Evolutionary conservation across 2,797 vertebrate genomes (phyloP), one percentile per base, ranked within the genome.

Genomic region (Echeneis naucrates): DNA sequence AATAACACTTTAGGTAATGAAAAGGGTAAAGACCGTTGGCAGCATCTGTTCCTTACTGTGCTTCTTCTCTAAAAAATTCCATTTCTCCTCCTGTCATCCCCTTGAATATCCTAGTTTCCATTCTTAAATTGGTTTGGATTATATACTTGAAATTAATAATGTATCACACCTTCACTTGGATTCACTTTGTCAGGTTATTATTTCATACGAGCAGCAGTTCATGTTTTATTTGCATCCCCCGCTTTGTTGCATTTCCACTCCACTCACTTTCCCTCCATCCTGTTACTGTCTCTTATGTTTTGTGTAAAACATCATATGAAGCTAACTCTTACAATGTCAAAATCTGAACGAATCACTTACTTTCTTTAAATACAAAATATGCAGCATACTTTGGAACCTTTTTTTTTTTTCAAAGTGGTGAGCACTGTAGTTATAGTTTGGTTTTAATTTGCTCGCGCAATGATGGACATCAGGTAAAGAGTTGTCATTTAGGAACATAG

Each of bases 111-210:
- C 19, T 1, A 52, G 40, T 37, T 64, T 74, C n/a, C 23, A 50
- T 32, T 63, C 10, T n/a, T 26, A 23, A 24, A 58, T 54, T 52
- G 23, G 47, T 45, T 55, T 71, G 42, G 42, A 70, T 47, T 55
- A 50, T 11, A 44, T 24, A 38, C 40, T 56, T 32, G 19, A 69
- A 82, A 74, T 77, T 21, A 78, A 65, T 45, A 53, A 57, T 53
- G 53, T 44, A 67, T 71, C 50, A 57, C 38, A 40, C 14, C 26
- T 53, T 63, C 21, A 35, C 13, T 24, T 55, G 33, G 54, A 48
- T 54, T 63, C 38, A 68, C 48, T 61, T 57, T 42, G 48, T 73
- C 62, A 48, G 38, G 50, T 63, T 67, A 64, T 74, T 55, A 79
- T 67, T 61, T 72, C 33, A 21, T 42, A 24, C 4, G 2, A 56